phyloP scores from a whole-genome alignment of 2,797 vertebrate genomes.

The Sylvilagus floridanus region DNA sequence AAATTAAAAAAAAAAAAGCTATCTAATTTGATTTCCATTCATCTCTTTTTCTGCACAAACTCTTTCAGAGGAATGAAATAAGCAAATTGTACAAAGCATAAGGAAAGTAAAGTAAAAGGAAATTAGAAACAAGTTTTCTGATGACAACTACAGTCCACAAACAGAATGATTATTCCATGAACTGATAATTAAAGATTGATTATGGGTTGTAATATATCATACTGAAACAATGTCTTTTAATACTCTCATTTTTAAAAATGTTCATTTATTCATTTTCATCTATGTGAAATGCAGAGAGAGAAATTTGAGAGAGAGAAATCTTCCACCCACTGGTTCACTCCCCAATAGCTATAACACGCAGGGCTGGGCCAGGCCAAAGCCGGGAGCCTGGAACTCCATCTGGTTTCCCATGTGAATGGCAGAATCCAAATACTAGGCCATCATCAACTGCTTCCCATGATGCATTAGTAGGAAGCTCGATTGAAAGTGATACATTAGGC shows the following conservation, averaged over 20 bases:
- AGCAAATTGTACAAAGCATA: not conserved
- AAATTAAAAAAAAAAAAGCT: not conserved
- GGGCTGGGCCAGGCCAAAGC: too few species aligned
- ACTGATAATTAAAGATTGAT: not conserved
- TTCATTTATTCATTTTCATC: not conserved
- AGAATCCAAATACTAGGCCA: too few species aligned
- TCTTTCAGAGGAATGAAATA: not conserved
- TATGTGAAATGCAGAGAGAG: too few species aligned
- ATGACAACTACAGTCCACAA: not conserved
- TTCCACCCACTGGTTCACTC: too few species aligned
- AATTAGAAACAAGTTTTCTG: not conserved
- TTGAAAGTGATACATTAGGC: too few species aligned
- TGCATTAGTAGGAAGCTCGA: too few species aligned
- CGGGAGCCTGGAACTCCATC: too few species aligned
- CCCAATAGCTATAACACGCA: too few species aligned
- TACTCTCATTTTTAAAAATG: not conserved
- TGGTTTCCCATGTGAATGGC: too few species aligned
- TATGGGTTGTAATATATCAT: not conserved
- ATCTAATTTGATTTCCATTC: constrained; percentile 25
- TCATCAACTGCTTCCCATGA: too few species aligned
- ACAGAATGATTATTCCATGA: not conserved
- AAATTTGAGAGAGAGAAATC: too few species aligned
- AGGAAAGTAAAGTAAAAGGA: not conserved
- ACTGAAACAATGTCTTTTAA: not conserved
- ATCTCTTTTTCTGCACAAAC: not conserved